phyloP scores from a whole-genome alignment of 2,113 vertebrate species.

The Paramormyrops kingsleyae region DNA sequence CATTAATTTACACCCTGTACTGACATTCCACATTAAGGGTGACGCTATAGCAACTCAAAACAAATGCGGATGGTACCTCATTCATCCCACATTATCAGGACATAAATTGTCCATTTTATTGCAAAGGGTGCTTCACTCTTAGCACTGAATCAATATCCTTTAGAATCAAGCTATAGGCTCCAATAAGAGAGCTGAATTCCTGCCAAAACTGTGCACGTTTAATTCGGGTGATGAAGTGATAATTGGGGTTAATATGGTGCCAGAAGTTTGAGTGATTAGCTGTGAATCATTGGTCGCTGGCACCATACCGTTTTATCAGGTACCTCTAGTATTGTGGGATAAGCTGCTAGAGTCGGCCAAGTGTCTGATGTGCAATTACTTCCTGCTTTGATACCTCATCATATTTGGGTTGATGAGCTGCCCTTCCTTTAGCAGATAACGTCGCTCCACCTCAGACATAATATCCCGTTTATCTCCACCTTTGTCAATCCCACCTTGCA shows the following conservation, averaged over 20 bases:
- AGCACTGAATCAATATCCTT: neutral
- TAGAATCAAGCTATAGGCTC: neutral
- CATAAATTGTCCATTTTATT: neutral
- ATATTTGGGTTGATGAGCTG: neutral
- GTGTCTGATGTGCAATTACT: neutral
- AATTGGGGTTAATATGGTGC: neutral
- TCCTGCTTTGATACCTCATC: constrained; percentile 1
- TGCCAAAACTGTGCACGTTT: neutral
- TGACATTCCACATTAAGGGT: neutral
- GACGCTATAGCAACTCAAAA: neutral
- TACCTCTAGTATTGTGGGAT: neutral
- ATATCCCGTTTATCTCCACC: neutral
- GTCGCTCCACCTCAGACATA: neutral
- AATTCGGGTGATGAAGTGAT: neutral
- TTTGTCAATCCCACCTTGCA: neutral
- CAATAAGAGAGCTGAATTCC: neutral
- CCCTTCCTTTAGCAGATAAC: neutral
- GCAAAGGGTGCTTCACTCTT: neutral
- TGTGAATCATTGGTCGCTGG: neutral
- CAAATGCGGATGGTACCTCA: neutral
- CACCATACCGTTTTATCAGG: neutral
- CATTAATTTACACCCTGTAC: neutral
- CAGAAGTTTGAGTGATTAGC: neutral
- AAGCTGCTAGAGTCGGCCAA: neutral
- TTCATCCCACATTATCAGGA: neutral